Conservation (phyloP, 2,797 vertebrate genomes). For the Galaxias olidus region DNA sequence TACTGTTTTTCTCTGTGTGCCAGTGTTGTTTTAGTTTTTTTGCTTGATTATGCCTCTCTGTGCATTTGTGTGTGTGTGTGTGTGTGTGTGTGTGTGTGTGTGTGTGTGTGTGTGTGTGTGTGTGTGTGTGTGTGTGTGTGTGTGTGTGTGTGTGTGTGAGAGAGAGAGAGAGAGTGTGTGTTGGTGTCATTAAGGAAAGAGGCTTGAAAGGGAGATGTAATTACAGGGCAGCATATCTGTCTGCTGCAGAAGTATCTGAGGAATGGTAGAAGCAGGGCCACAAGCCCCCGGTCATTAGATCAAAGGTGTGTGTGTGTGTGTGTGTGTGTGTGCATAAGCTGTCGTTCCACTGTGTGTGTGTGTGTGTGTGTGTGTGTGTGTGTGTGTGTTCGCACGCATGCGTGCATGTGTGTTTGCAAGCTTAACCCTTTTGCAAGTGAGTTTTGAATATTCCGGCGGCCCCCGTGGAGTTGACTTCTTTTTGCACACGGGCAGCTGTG, state of each 20-base stretch:
- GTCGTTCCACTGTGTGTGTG: conserved; percentile 12
- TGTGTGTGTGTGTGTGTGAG: conserved; percentile 39
- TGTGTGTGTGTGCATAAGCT: neutral
- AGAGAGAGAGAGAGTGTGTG: no score
- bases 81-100: neutral
- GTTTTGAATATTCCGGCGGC: no score
- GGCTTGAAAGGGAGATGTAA: conserved; percentile 79
- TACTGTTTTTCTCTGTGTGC: no score
- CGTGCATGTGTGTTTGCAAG: no score
- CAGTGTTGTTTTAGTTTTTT: no score
- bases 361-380: conserved; percentile 24
- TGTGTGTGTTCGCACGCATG: conserved; percentile 23
- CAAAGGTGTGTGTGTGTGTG: conserved; percentile 42
- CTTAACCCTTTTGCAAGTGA: no score
- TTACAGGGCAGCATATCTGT: conserved; percentile 78
- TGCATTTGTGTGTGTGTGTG: neutral
- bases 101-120: neutral
- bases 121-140: conserved; percentile 41
- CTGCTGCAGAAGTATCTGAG: conserved; percentile 75
- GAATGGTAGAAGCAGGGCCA: conserved; percentile 75
- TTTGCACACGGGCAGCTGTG: no score
- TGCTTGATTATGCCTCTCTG: conserved; percentile 27
- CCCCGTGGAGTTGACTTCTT: no score
- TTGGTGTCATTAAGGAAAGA: conserved; percentile 59
- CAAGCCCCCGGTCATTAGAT: conserved; percentile 75